Percentiles rank a stretch among this genome's conserved stretches.
These are phyloP conservation scores for Tethea ocularis DNA, from an alignment of 2,888 invertebrate species.

Conservation along the genomic window DNA sequence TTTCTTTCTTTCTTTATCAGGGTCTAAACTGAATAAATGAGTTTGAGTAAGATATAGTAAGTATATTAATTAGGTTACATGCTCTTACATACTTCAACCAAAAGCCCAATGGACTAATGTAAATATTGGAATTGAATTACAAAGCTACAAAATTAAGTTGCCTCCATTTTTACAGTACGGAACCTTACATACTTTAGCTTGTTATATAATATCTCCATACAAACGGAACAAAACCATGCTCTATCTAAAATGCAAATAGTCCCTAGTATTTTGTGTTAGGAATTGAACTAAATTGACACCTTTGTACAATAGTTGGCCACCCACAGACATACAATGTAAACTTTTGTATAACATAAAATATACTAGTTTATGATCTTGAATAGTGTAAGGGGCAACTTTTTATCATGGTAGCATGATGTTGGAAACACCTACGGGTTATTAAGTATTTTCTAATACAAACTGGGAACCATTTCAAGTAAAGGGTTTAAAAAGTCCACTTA, in stretches of 20 bases:
- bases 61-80: no score
- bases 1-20: no score
- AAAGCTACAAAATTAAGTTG: no score
- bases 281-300: slow-evolving; percentile 10
- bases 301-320: slow-evolving; percentile 15
- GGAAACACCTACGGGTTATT: neutral
- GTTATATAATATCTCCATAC: neutral
- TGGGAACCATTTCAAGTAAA: neutral
- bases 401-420: neutral
- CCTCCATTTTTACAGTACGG: no score
- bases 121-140: no score
- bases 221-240: neutral
- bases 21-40: no score
- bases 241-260: neutral
- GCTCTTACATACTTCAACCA: no score
- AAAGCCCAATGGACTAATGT: no score
- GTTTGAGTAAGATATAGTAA: no score
- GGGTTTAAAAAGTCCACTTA: no score
- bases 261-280: slow-evolving; percentile 6
- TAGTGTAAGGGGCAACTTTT: neutral
- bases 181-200: no score
- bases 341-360: slow-evolving; percentile 17
- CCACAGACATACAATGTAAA: slow-evolving; percentile 19
- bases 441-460: neutral
- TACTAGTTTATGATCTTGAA: neutral